Evolutionary conservation across 2,888 invertebrate species (phyloP), one percentile per base, ranked within the genome.

Genomic region (Orthonychiurus folsomi): DNA sequence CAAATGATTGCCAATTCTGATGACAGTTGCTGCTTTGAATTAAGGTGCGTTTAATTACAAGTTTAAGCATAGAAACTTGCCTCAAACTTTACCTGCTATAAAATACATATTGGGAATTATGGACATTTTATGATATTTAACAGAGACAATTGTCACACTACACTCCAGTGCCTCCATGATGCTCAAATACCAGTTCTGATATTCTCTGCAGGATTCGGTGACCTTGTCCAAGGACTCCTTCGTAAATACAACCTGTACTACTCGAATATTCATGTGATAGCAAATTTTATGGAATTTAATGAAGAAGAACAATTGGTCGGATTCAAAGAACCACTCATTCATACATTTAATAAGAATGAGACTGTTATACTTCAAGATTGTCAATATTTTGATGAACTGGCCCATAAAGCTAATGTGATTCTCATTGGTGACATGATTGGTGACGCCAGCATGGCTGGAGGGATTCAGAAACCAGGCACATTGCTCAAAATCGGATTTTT

Each of bases 131-230:
- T n/a, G n/a, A n/a, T n/a, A n/a, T n/a, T n/a, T n/a, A n/a, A n/a
- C 37, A 87, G 91, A 74, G 86, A 86, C 74, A 86, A 87, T 5
- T 85, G 87, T 2, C 77, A 81, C 27, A 83, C 85, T 37, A 78
- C 92, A 65, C 85, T 93, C 69, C 73, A 80, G 12, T 81, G 80
- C 72, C 80, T 92, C 26, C 76, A 84, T 62, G 74, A 78, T 0
- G 78, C 82, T n/a, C 78, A 84, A 62, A 85, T 97, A 37, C 97
- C 96, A 0, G 81, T 95, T 60, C 78, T 97, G 65, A 89, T 97
- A 54, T 95, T 97, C 79, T 94, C 94, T 1, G 97, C 96, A 5
- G 97, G 97, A 0, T 81, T 95, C 15, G 95, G 95, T 0, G 89
- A 97, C 77, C 83, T 91, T 0, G 89, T 97, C 1, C 81, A 86